phyloP scores from a whole-genome alignment of 2,797 vertebrate species.

The Onychomys torridus region DNA sequence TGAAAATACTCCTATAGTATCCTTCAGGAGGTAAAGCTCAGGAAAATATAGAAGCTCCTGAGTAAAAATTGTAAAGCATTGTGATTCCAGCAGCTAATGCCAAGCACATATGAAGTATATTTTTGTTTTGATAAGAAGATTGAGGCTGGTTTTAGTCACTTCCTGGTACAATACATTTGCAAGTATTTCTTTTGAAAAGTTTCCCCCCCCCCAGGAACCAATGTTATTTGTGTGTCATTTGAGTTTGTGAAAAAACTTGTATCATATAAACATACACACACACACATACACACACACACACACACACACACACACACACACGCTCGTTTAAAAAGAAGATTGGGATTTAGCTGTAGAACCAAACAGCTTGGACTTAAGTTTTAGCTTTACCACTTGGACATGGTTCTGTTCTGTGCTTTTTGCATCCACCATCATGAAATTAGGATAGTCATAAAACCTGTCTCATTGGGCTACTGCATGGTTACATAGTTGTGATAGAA shows the following conservation, averaged over 20 bases:
- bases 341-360: conserved; percentile 2
- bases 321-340: conserved; percentile 33
- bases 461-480: background rate
- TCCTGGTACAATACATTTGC: background rate
- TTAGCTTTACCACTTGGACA: background rate
- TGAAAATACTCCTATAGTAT: background rate
- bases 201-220: background rate
- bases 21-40: background rate
- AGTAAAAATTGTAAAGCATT: background rate
- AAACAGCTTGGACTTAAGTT: conserved; percentile 29
- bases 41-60: background rate
- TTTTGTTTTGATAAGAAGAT: conserved; percentile 9
- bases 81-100: background rate
- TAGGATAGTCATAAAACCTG: background rate
- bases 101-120: background rate
- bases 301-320: background rate
- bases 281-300: background rate
- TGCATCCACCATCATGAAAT: background rate
- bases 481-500: background rate
- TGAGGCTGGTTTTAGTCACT: conserved; percentile 25
- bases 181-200: background rate
- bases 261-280: background rate
- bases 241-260: background rate
- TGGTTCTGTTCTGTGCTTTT: background rate
- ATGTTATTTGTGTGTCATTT: conserved; percentile 39